phyloP scores from a whole-genome alignment of 2,888 invertebrate genomes.

The Tenthredo livida region DNA sequence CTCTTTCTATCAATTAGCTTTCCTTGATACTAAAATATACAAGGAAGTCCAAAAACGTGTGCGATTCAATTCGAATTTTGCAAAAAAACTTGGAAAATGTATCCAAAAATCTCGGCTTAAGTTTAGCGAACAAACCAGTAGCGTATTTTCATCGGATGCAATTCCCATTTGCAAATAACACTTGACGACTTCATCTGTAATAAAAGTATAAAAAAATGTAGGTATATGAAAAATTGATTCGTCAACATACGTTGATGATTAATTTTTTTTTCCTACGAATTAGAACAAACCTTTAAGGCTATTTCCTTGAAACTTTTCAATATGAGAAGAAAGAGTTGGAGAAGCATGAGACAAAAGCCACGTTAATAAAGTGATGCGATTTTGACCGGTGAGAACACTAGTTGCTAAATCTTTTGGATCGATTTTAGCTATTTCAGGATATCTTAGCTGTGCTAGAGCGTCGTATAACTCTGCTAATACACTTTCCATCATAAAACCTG shows the following conservation, averaged over 20 bases:
- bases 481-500: constrained; percentile 51
- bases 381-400: constrained; percentile 63
- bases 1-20: neutral
- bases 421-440: constrained; percentile 69
- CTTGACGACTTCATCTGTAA: constrained; percentile 64
- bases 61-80: neutral
- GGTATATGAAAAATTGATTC: neutral
- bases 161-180: constrained; percentile 69
- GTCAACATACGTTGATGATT: neutral
- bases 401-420: constrained; percentile 60
- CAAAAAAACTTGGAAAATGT: neutral
- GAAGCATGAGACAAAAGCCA: constrained; percentile 66
- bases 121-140: constrained; percentile 63
- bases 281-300: constrained; percentile 61
- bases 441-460: constrained; percentile 63
- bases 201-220: neutral
- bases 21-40: neutral
- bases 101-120: neutral
- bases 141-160: constrained; percentile 61
- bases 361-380: constrained; percentile 65
- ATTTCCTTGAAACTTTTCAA: constrained; percentile 62
- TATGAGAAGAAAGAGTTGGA: constrained; percentile 50
- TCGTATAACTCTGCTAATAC: constrained; percentile 64
- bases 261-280: neutral
- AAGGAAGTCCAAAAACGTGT: neutral